Conservation (phyloP, 2,888 invertebrate species). For the Trichopria drosophilae region DNA sequence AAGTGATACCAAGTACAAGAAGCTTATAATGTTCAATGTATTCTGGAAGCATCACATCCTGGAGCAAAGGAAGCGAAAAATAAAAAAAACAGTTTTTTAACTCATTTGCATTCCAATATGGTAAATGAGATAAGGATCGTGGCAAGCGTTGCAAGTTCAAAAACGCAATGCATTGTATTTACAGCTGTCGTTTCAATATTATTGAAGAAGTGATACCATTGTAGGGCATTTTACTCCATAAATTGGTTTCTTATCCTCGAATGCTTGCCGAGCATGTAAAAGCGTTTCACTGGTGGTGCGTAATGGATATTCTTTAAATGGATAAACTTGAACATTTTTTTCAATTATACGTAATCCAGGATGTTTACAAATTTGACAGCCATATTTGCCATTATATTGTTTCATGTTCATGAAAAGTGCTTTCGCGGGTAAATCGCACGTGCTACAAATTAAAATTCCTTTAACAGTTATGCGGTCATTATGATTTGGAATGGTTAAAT, state of each 20-base stretch:
- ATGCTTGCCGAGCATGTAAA: slow-evolving; percentile 20
- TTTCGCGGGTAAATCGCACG: slow-evolving; percentile 20
- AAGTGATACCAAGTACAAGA: slow-evolving; percentile 21
- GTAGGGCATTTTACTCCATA: slow-evolving; percentile 24
- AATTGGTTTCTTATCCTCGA: slow-evolving; percentile 4
- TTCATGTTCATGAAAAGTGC: too few relatives aligned
- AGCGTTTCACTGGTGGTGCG: slow-evolving; percentile 18
- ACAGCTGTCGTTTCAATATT: slow-evolving; percentile 14
- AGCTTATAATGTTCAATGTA: slow-evolving; percentile 21
- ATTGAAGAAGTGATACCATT: slow-evolving; percentile 16
- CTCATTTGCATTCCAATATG: slow-evolving; percentile 28
- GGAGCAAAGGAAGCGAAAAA: slow-evolving; percentile 20
- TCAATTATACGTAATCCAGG: slow-evolving; percentile 1
- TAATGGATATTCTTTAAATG: slow-evolving; percentile 13
- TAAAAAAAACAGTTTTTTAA: slow-evolving; percentile 25
- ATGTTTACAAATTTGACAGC: slow-evolving; percentile 27
- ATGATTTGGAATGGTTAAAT: background rate
- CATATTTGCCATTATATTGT: slow-evolving; percentile 24
- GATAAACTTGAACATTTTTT: slow-evolving; percentile 16
- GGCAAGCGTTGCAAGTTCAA: slow-evolving; percentile 23
- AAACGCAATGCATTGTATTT: slow-evolving; percentile 28
- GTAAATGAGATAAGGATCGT: slow-evolving; percentile 20
- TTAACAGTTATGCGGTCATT: slow-evolving; percentile 1
- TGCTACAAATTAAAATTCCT: slow-evolving; percentile 15
- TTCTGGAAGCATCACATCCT: slow-evolving; percentile 10